Base-by-base conservation (phyloP, 2,888 invertebrate species). In the Microctonus brassicae region DNA sequence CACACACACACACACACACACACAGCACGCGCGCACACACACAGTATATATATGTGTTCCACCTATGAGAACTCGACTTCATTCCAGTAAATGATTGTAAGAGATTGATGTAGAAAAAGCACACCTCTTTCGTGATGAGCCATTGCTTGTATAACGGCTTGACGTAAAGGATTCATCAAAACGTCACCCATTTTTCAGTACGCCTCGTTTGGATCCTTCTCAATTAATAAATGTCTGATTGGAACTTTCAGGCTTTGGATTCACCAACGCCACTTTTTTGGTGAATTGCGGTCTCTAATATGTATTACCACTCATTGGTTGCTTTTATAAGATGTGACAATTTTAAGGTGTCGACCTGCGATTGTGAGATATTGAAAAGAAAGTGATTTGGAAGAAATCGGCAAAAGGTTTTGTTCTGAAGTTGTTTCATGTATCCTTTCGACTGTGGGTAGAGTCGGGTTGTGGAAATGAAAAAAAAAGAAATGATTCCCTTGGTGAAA, bases 161-260 rank as follows among this genome's bases (percentile, higher is more conserved):
- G 53, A 61, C 34, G 61, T 33, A 24, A 53, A 52, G n/a, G n/a
- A 61, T 68, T 61, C 53, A 61, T 68, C 68, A 61, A 61, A 61
- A 52, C 36, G 61, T 13, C 61, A 7, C 60, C 61, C 9, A 33
- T 29, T 20, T 39, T 29, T 57, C 55, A 24, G 1, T 20, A 26
- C 26, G 26, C 17, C 26, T 36, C 65, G 29, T 36, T 57, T 36
- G 22, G 58, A 52, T 20, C 20, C 20, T 13, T 33, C 13, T 13
- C 53, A 61, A 68, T 68, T 68, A 61, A 68, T 61, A 61, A 68
- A 52, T 60, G 60, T 52, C 68, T 10, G 9, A 36, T 55, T 52
- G 24, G 11, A 29, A 42, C 33, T 36, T 22, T 61, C 4, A 20
- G 20, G 34, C 33, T 26, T 42, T 22, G 58, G 39, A 34, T 52